Percentiles rank a stretch among this genome's conserved stretches.
These are phyloP conservation scores for Drosophila persimilis DNA, from an alignment of 1,140 invertebrate genomes.

Conservation along the genomic window DNA sequence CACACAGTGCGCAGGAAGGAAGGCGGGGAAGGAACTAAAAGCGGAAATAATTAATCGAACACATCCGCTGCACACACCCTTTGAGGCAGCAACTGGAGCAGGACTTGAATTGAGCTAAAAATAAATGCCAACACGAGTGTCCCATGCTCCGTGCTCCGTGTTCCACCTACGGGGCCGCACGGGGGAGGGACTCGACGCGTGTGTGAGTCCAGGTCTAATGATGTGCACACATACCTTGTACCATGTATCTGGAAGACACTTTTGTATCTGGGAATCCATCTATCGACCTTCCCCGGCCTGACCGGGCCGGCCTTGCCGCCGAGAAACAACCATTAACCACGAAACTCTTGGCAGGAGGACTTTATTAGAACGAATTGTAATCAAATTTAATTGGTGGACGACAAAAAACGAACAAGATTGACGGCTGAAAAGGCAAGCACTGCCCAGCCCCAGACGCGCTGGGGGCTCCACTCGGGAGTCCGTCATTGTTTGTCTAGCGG, in stretches of 20 bases:
- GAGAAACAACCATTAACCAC: too few relatives aligned
- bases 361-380: conserved; percentile 58
- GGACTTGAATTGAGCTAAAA: conserved; percentile 41
- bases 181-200: not conserved
- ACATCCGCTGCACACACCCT: conserved; percentile 51
- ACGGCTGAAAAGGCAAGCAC: conserved; percentile 5
- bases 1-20: too few relatives aligned
- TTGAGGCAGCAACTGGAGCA: conserved; percentile 48
- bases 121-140: conserved; percentile 34
- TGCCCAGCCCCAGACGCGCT: conserved; percentile 5
- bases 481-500: conserved; percentile 17
- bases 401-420: conserved; percentile 2
- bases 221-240: conserved; percentile 16
- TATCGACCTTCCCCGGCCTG: conserved; percentile 9
- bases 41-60: conserved; percentile 54
- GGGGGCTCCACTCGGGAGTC: conserved; percentile 4
- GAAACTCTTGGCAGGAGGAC: too few relatives aligned
- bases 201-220: conserved; percentile 43
- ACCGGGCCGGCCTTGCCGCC: too few relatives aligned
- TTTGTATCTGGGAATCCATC: not conserved
- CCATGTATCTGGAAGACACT: not conserved
- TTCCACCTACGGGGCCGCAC: not conserved
- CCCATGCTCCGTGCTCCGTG: not conserved
- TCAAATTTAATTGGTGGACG: conserved; percentile 75
- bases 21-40: not conserved